A percentile compares a stretch with the other conserved stretches of the same genome.
phyloP scores from a whole-genome alignment of 2,797 vertebrate species.

The Halcyon smyrnensis region DNA sequence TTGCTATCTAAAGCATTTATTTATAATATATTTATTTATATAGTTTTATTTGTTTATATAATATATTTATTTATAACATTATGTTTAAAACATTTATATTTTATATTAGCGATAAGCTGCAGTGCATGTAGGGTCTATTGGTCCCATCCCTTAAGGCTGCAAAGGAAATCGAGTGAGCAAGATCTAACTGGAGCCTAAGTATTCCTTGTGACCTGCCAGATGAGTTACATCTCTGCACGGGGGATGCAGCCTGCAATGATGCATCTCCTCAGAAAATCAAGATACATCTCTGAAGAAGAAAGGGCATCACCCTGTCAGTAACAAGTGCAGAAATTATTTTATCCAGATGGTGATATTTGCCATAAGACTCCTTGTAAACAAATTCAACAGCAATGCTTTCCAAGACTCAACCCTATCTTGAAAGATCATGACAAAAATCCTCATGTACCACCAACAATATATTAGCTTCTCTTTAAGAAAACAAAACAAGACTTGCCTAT shows the following conservation, averaged over 20 bases:
- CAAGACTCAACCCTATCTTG: not conserved
- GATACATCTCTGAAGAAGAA: not conserved
- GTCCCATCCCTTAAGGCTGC: not conserved
- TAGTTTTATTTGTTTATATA: too few relatives aligned
- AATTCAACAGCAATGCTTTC: not conserved
- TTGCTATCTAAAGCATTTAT: not conserved
- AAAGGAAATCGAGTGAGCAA: not conserved
- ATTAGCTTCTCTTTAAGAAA: not conserved
- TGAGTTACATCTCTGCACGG: not conserved
- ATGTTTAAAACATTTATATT: not conserved
- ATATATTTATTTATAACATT: too few relatives aligned
- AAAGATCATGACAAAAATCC: not conserved
- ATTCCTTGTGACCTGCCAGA: not conserved
- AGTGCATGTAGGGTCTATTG: fast-evolving
- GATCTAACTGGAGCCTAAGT: not conserved
- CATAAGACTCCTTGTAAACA: not conserved
- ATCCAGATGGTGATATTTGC: not conserved
- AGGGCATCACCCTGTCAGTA: not conserved
- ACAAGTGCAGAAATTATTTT: not conserved
- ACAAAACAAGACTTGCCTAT: not conserved
- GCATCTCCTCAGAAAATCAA: not conserved
- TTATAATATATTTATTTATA: too few relatives aligned
- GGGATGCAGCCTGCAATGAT: not conserved
- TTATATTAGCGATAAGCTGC: not conserved
- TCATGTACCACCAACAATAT: not conserved